A percentile compares a stretch with the other conserved stretches of the same genome.
These are phyloP conservation scores for Carcina quercana DNA, from an alignment of 2,888 invertebrate genomes.

Conservation along the genomic window DNA sequence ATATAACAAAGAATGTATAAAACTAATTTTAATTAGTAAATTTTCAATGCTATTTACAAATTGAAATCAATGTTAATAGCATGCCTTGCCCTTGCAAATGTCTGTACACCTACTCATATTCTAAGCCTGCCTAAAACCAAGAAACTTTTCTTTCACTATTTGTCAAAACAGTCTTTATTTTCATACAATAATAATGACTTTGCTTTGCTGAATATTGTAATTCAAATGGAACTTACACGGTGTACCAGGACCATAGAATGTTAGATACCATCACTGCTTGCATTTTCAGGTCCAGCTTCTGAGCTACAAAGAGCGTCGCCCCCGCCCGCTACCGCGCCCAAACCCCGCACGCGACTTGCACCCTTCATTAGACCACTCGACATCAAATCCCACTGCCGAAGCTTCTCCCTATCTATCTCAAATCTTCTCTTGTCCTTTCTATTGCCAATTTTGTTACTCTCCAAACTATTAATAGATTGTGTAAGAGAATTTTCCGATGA, in stretches of 20 bases:
- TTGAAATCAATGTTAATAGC: slow-evolving; percentile 38
- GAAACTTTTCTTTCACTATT: neutral
- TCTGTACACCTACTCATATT: slow-evolving; percentile 60
- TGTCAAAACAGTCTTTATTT: no score
- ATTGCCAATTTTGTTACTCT: slow-evolving; percentile 16
- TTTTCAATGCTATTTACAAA: slow-evolving; percentile 32
- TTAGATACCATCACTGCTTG: slow-evolving; percentile 71
- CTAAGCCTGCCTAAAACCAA: slow-evolving; percentile 25
- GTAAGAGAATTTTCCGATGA: slow-evolving; percentile 28
- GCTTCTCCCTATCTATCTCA: slow-evolving; percentile 87
- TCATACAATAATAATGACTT: slow-evolving; percentile 47
- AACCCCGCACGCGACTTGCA: slow-evolving; percentile 55
- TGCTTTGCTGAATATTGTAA: slow-evolving; percentile 42
- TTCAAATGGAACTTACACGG: slow-evolving; percentile 27
- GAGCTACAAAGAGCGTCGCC: slow-evolving; percentile 51
- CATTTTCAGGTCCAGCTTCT: slow-evolving; percentile 61
- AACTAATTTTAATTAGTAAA: no score
- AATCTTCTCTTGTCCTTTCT: slow-evolving; percentile 55
- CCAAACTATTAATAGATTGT: slow-evolving; percentile 9
- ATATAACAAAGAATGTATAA: no score
- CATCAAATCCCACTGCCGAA: slow-evolving; percentile 92
- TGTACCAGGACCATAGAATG: slow-evolving; percentile 60
- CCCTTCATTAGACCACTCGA: slow-evolving; percentile 84
- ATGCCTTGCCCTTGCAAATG: slow-evolving; percentile 33
- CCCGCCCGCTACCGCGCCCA: slow-evolving; percentile 43